These are phyloP conservation scores for Champsocephalus gunnari DNA, from an alignment of 2,797 vertebrate genomes.

Conservation along the genomic window DNA sequence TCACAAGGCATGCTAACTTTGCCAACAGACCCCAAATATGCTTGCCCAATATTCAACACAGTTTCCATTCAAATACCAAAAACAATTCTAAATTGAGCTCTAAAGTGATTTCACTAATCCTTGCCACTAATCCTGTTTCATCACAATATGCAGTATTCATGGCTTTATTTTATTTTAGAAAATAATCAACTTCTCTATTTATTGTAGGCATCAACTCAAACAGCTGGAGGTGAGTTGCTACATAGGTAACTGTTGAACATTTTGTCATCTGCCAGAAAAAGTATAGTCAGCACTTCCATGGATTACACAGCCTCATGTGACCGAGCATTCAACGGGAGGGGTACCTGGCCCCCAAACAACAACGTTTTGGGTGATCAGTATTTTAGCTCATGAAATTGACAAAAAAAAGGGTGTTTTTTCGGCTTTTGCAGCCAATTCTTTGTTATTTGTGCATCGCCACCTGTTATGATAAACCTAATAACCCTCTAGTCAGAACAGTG, in stretches of 20 bases:
- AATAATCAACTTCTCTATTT: slow-evolving; percentile 28
- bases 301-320: slow-evolving; percentile 55
- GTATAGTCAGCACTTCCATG: slow-evolving; percentile 42
- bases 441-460: neutral
- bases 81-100: neutral
- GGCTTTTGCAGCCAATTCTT: neutral
- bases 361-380: slow-evolving; percentile 2
- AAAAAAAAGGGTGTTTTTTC: neutral
- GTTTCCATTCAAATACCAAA: slow-evolving; percentile 1
- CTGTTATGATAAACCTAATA: neutral
- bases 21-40: neutral
- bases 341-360: neutral
- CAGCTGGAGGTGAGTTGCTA: slow-evolving; percentile 20
- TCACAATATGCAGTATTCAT: neutral
- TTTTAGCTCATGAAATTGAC: neutral
- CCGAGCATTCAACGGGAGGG: slow-evolving; percentile 1
- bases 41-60: neutral
- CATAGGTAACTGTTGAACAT: slow-evolving; percentile 24
- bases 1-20: slow-evolving; percentile 6
- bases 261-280: slow-evolving; percentile 38
- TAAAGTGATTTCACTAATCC: neutral
- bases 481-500: neutral
- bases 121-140: neutral
- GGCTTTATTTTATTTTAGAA: slow-evolving; percentile 22
- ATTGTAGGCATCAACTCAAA: slow-evolving; percentile 23